Evolutionary conservation across 2,888 invertebrate species (phyloP).

Genomic region (Apantesis nais): DNA sequence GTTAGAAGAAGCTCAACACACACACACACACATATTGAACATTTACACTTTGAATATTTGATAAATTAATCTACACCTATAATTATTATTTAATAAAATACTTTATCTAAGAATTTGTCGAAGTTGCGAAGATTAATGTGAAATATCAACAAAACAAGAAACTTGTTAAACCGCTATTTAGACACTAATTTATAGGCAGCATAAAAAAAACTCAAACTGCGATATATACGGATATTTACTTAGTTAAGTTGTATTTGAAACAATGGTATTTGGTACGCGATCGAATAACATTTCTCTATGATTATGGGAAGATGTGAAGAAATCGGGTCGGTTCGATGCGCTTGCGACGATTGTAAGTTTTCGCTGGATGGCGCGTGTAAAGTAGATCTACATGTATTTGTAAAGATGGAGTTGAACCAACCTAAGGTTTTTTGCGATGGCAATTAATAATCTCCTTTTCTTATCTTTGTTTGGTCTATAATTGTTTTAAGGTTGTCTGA

Average conservation of each 20-base stretch:
- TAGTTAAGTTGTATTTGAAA: slow-evolving; percentile 29
- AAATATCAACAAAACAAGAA: background rate
- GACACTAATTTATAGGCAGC: background rate
- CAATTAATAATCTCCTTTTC: slow-evolving; percentile 5
- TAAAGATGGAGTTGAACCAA: slow-evolving; percentile 27
- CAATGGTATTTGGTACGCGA: slow-evolving; percentile 40
- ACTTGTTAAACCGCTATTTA: background rate
- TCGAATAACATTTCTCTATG: slow-evolving; percentile 33
- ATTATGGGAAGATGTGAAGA: slow-evolving; percentile 65
- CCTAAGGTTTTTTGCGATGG: slow-evolving; percentile 19
- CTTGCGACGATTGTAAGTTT: slow-evolving; percentile 32
- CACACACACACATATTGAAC: too few relatives aligned
- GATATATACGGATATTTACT: slow-evolving; percentile 18
- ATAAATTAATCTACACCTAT: too few relatives aligned
- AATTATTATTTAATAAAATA: background rate
- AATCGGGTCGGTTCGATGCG: slow-evolving; percentile 53
- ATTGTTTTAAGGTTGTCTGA: too few relatives aligned
- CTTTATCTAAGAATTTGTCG: background rate
- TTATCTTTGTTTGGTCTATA: background rate
- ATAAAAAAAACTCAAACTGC: slow-evolving; percentile 23
- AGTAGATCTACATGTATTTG: slow-evolving; percentile 40
- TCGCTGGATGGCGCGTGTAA: slow-evolving; percentile 45
- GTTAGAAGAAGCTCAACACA: too few relatives aligned
- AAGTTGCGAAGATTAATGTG: background rate
- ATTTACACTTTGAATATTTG: too few relatives aligned